Percentiles rank a stretch among this genome's conserved stretches.
phyloP scores from a whole-genome alignment of 2,113 vertebrate species.

The Tragulus kanchil region DNA sequence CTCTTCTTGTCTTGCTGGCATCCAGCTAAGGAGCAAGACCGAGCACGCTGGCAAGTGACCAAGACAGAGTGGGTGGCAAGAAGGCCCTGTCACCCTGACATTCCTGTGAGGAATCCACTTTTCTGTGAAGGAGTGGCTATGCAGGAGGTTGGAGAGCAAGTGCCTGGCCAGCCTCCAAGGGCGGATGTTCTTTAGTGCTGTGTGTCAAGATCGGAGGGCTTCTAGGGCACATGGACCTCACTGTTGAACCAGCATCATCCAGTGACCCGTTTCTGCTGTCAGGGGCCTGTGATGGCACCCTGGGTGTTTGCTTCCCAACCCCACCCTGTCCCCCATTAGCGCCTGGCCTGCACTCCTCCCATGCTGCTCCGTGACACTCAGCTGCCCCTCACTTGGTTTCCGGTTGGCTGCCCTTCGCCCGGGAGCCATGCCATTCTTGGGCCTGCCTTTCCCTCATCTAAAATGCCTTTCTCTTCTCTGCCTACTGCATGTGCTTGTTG shows the following conservation, averaged over 20 bases:
- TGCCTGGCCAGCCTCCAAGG: slow-evolving; percentile 48
- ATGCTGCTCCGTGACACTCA: accelerated
- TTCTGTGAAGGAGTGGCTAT: neutral
- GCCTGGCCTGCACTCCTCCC: neutral
- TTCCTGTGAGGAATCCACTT: neutral
- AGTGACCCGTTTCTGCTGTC: accelerated
- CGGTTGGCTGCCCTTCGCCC: neutral
- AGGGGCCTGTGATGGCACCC: neutral
- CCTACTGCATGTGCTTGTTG: neutral
- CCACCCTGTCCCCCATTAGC: too few relatives aligned
- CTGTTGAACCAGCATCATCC: neutral
- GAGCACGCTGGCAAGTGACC: slow-evolving; percentile 46
- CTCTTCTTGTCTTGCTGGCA: neutral
- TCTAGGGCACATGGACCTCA: neutral
- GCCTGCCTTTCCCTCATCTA: neutral
- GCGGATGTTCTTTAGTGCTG: slow-evolving; percentile 51
- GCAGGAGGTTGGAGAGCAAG: neutral
- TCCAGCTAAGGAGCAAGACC: neutral
- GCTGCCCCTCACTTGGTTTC: accelerated
- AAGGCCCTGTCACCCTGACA: neutral
- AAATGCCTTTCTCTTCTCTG: neutral
- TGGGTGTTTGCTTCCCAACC: neutral
- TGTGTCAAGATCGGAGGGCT: neutral
- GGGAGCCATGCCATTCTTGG: accelerated
- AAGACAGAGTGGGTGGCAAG: slow-evolving; percentile 37